phyloP scores from a whole-genome alignment of 2,888 invertebrate genomes.

The Volucella bombylans region DNA sequence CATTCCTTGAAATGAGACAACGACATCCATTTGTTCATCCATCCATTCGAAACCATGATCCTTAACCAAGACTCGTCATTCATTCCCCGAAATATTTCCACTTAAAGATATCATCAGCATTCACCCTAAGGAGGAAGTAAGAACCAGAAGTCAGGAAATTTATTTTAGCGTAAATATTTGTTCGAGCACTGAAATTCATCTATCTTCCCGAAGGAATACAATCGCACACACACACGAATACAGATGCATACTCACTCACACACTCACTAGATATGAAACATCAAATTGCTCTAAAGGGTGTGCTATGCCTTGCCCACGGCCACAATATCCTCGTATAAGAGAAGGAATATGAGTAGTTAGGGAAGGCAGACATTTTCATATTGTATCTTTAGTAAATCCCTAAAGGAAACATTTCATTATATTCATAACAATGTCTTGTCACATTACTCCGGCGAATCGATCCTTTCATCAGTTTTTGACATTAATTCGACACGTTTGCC shows the following conservation, averaged over 20 bases:
- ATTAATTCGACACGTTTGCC: slow-evolving; percentile 63
- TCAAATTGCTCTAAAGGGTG: slow-evolving; percentile 1
- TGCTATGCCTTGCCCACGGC: too few species aligned
- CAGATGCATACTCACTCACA: neutral
- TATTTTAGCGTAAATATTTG: slow-evolving; percentile 55
- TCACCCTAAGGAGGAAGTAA: neutral
- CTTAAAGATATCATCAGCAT: slow-evolving; percentile 30
- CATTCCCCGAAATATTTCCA: neutral
- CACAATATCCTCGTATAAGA: neutral
- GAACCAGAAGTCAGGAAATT: slow-evolving; percentile 48
- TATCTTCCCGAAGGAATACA: neutral
- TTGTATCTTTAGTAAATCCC: slow-evolving; percentile 53
- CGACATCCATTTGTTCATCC: slow-evolving; percentile 12
- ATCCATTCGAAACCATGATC: slow-evolving; percentile 1
- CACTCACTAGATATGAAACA: neutral
- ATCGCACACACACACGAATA: neutral
- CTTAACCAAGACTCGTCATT: neutral
- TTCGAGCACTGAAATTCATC: slow-evolving; percentile 31
- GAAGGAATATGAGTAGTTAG: slow-evolving; percentile 6
- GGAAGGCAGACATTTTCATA: slow-evolving; percentile 47
- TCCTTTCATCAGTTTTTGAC: slow-evolving; percentile 35
- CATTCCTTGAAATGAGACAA: slow-evolving; percentile 13
- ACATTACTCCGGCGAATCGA: slow-evolving; percentile 34
- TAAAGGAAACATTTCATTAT: slow-evolving; percentile 49
- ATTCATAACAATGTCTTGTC: slow-evolving; percentile 15